Percentiles rank a stretch among this genome's conserved stretches.
Evolutionary conservation across 2,113 vertebrate genomes (phyloP).

Genomic region (Poeciliopsis prolifica): DNA sequence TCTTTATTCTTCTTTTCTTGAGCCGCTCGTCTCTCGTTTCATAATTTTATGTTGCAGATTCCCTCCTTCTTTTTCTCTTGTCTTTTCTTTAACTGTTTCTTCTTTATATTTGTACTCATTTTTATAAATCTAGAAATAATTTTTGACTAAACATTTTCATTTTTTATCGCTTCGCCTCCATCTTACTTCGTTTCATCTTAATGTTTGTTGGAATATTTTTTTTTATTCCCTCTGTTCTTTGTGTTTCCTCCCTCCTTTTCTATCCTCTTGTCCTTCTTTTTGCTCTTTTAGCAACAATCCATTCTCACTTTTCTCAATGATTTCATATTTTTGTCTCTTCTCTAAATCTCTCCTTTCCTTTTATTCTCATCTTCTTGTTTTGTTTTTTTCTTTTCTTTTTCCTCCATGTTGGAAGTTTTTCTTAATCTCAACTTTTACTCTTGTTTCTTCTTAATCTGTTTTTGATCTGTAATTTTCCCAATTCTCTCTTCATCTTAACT

Average conservation of each 20-base stretch:
- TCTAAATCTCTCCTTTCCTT: neutral
- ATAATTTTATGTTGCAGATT: neutral
- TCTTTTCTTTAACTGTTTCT: neutral
- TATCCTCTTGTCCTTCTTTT: neutral
- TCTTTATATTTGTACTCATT: neutral
- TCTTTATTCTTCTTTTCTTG: constrained; percentile 15
- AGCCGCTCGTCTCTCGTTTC: neutral
- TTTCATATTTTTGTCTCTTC: no score
- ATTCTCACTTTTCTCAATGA: neutral
- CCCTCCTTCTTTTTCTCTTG: neutral
- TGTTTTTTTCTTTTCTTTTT: neutral
- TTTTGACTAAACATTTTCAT: neutral
- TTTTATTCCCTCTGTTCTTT: neutral
- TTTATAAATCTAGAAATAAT: neutral
- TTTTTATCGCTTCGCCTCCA: neutral
- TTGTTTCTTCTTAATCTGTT: neutral
- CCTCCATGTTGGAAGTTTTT: neutral
- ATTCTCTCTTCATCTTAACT: neutral
- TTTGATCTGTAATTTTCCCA: neutral
- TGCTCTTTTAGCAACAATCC: neutral
- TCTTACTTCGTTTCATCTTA: neutral
- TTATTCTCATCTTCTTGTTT: neutral
- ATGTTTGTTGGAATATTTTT: neutral
- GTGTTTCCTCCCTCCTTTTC: neutral
- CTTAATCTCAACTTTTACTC: neutral